phyloP scores from a whole-genome alignment of 2,797 vertebrate species.

The Gallirallus australis region DNA sequence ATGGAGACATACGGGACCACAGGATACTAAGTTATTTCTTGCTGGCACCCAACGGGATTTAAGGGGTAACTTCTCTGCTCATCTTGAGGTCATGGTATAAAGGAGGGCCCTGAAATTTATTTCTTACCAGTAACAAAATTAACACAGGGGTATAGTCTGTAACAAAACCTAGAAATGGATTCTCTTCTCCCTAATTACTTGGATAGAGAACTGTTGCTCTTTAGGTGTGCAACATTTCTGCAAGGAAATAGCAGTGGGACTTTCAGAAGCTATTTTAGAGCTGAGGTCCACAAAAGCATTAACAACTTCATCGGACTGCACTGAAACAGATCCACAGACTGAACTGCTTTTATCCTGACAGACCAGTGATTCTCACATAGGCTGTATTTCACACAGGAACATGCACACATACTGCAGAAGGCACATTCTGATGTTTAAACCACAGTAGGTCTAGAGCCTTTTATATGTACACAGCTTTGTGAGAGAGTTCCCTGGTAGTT shows the following conservation, averaged over 20 bases:
- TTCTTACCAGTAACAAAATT: background rate
- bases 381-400: background rate
- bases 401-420: background rate
- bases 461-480: background rate
- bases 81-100: rapidly evolving
- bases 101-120: background rate
- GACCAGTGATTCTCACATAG: background rate
- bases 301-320: background rate
- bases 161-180: rapidly evolving
- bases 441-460: background rate
- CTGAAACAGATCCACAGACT: background rate
- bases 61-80: background rate
- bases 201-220: background rate
- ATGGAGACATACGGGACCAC: background rate
- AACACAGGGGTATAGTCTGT: background rate
- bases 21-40: background rate
- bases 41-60: background rate
- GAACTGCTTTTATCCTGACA: background rate
- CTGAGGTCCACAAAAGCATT: background rate
- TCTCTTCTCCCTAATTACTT: background rate
- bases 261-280: background rate
- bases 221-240: background rate
- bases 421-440: background rate
- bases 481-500: background rate
- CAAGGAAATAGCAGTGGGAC: background rate